phyloP scores from a whole-genome alignment of 1,140 invertebrate genomes.

The Pteromalus puparum region DNA sequence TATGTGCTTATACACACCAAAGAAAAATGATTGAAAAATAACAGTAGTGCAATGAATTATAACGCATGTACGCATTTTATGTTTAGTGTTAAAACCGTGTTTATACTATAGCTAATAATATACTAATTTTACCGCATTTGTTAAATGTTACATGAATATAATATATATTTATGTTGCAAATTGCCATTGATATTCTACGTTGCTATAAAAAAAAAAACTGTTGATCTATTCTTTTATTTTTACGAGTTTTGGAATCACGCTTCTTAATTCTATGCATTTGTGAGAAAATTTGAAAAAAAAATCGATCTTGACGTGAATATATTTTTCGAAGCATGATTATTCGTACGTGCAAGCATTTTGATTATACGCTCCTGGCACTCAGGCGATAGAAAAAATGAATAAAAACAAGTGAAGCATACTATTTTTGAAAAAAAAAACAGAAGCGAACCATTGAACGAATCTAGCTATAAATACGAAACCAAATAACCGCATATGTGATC shows the following conservation, averaged over 20 bases:
- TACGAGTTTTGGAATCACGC: too few species aligned
- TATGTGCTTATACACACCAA: not conserved
- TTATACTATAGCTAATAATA: not conserved
- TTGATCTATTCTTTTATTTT: not conserved
- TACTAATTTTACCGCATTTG: not conserved
- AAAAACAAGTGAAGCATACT: not conserved
- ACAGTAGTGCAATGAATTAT: not conserved
- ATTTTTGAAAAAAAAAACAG: not conserved
- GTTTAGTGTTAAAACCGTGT: not conserved
- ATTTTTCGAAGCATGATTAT: too few species aligned
- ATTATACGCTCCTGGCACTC: not conserved
- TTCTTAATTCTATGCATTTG: too few species aligned
- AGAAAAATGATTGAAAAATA: not conserved
- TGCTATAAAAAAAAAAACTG: not conserved
- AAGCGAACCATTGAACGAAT: not conserved
- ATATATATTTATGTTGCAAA: not conserved
- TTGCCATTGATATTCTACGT: not conserved
- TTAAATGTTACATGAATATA: slow-evolving; percentile 1
- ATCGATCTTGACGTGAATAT: too few species aligned
- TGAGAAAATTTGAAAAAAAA: too few species aligned
- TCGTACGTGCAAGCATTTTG: too few species aligned
- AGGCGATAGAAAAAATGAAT: not conserved
- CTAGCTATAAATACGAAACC: slow-evolving; percentile 15
- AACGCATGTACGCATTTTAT: not conserved
- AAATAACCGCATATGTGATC: slow-evolving; percentile 63